Base-by-base conservation (phyloP, 2,888 invertebrate genomes). In the Ellobium chinense region DNA sequence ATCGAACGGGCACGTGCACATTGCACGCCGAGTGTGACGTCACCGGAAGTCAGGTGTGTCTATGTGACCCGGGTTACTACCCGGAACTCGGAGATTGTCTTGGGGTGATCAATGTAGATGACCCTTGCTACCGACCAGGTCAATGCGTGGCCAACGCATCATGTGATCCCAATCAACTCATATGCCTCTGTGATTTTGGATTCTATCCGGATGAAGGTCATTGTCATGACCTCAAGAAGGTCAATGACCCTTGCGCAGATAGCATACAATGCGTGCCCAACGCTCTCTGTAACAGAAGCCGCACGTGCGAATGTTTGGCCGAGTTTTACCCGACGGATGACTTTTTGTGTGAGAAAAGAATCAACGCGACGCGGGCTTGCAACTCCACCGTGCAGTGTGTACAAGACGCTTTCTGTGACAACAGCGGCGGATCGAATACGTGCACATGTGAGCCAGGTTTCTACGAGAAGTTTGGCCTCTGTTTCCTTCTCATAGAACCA, bases 71-170 rank as follows among this genome's bases (percentile, higher is more conserved):
- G 1, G 68, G 63, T 2, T 80, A 58, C 68, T 82, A 73, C 56
- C 29, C 34, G 7, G 77, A 82, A 7, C 34, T 31, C 14, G 82
- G 82, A 14, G 62, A 65, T 24, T 82, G 82, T 68, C 24, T 72
- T 18, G 37, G 66, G 24, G 73, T 76, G 1, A 46, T 62, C 66
- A 58, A 46, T 9, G 77, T 68, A 3, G 62, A 65, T 18, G 36
- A 66, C 27, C 5, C 68, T 1, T 82, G 82, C 56, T n/a, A 39
- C 4, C 58, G 54, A 2, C 68, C 72, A 0, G 82, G 74, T 0
- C 80, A 82, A 60, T 82, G 82, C 24, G 80, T 82, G 9, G 60
- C 70, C 27, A 66, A 82, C 62, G 82, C 82, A 5, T n/a, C 31
- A 21, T 82, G 82, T 56, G 72, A 76, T 4, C 60, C 72, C 12